Evolutionary conservation across 1,140 invertebrate species (phyloP), one percentile per base, ranked within the genome.

Genomic region (Calycopis cecrops): DNA sequence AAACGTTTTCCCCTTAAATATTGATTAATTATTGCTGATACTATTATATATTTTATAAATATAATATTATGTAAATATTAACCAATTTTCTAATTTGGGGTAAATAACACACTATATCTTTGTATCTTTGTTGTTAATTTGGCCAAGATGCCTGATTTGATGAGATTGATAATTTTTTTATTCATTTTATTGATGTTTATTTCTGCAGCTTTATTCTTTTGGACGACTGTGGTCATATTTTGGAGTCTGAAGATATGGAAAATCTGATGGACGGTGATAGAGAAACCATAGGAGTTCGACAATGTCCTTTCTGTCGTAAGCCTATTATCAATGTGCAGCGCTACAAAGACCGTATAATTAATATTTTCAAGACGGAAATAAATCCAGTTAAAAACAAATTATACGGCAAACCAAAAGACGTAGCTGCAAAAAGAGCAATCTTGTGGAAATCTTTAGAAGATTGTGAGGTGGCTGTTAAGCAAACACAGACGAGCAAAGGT

Each of bases 301-400:
- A 63, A 1, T 94, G 93, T 75, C 92, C 93, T 6, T 79, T 73
- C 59, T 94, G 93, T 65, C 91, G 90, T 55, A 90, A 89, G 11
- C 79, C 88, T 0, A 92, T 94, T n/a, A 83, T 88, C 18, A 89
- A 88, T 59, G 92, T 90, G 0, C 65, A 87, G 9, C 76, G 93
- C 16, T 93, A 92, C 67, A 90, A 90, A 55, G 88, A 90, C 55
- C 67, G 88, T 6, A 83, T 93, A 0, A 92, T 92, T 62, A 47
- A 71, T 18, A 80, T 78, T 34, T 77, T 90, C 11, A 64, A 73
- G 37, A 62, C 54, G 9, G 88, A 92, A 59, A 90, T 94, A 35
- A 85, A 87, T 48, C 71, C 72, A 11, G 89, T 93, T 0, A 93
- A 93, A 68, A 59, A 61, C n/a, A 76, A 69, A 55, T 69, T 83